Conservation (phyloP, 2,888 invertebrate genomes). For the Epinotia ramella region DNA sequence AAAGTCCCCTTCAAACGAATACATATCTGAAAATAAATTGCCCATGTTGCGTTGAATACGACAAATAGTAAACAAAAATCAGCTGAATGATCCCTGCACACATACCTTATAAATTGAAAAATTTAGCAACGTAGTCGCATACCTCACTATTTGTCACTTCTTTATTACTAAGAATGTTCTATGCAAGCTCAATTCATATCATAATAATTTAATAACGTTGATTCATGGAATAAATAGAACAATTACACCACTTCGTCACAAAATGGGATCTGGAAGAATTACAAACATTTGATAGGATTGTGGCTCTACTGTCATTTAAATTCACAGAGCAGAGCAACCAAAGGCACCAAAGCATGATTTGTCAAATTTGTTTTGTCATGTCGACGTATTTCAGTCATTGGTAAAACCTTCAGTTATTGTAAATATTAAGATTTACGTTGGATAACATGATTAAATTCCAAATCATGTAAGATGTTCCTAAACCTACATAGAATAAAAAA, state of each 20-base stretch:
- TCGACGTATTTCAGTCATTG: not conserved
- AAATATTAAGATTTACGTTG: not conserved
- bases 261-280: slow-evolving; percentile 41
- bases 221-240: slow-evolving; percentile 33
- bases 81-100: slow-evolving; percentile 62
- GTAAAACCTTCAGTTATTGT: not conserved
- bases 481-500: too few species aligned
- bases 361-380: slow-evolving; percentile 40
- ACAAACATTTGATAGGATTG: slow-evolving; percentile 45
- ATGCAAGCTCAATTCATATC: slow-evolving; percentile 33
- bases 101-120: slow-evolving; percentile 48
- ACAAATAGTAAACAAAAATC: slow-evolving; percentile 67
- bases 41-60: slow-evolving; percentile 28
- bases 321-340: slow-evolving; percentile 34
- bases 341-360: slow-evolving; percentile 39
- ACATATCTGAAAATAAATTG: slow-evolving; percentile 76
- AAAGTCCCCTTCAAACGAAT: slow-evolving; percentile 96
- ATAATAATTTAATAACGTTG: slow-evolving; percentile 28
- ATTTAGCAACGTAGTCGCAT: slow-evolving; percentile 40
- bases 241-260: slow-evolving; percentile 42
- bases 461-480: too few species aligned
- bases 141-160: slow-evolving; percentile 26
- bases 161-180: slow-evolving; percentile 14
- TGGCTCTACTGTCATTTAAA: slow-evolving; percentile 37
- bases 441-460: not conserved